Conservation (phyloP, 2,888 invertebrate genomes). For the Agrochola litura region DNA sequence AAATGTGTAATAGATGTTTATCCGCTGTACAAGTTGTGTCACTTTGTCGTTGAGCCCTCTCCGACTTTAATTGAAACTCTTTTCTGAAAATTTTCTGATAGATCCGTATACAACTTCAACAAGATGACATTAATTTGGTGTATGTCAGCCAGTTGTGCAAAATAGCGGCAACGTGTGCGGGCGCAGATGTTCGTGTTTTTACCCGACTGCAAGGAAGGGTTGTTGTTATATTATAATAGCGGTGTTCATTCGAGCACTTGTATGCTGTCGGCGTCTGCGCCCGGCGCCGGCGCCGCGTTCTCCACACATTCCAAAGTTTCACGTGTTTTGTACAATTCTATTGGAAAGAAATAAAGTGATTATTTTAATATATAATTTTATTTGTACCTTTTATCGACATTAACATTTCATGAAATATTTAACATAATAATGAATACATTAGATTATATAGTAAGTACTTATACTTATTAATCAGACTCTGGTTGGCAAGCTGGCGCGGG, state of each 20-base stretch:
- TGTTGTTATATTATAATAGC: background rate
- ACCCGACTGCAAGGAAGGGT: background rate
- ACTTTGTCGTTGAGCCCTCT: background rate
- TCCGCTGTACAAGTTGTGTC: conserved; percentile 19
- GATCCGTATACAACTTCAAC: background rate
- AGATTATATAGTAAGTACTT: conserved; percentile 68
- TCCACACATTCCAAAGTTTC: conserved; percentile 58
- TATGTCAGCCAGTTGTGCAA: background rate
- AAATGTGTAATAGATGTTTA: conserved; percentile 39
- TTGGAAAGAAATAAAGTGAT: conserved; percentile 74
- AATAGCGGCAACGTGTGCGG: background rate
- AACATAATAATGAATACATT: conserved; percentile 60
- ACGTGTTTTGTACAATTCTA: conserved; percentile 70
- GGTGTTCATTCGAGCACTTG: background rate
- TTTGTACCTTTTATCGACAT: conserved; percentile 74
- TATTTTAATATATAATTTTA: conserved; percentile 79
- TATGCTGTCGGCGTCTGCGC: background rate
- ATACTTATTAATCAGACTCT: conserved; percentile 82
- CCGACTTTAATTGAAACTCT: background rate
- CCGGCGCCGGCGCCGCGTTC: background rate
- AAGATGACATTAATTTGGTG: background rate
- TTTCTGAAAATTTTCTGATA: background rate
- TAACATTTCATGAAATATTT: conserved; percentile 74
- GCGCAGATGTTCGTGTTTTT: conserved; percentile 1
- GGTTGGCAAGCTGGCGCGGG: conserved; percentile 80